A percentile compares a stretch with the other conserved stretches of the same genome.
Conservation (phyloP, 2,797 vertebrate species). For the Gymnoscopelus microlampas region DNA sequence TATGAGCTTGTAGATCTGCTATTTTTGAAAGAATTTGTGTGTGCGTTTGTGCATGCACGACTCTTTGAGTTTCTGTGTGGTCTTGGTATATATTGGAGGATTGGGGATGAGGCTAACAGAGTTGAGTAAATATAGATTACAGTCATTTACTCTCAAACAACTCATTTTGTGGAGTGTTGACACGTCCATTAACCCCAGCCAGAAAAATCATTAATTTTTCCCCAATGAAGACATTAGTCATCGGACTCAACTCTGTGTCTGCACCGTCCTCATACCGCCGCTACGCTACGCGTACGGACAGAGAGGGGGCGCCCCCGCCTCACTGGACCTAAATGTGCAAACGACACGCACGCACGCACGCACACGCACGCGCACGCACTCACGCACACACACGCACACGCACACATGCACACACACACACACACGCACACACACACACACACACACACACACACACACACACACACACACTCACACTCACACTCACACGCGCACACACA, state of each 20-base stretch:
- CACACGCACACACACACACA: not conserved
- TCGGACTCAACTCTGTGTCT: constrained; percentile 87
- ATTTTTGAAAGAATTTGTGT: not conserved
- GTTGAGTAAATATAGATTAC: constrained; percentile 94
- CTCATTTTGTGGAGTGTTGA: constrained; percentile 93
- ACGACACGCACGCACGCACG: constrained; percentile 43
- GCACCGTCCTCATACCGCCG: constrained; percentile 78
- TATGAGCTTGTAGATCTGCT: too few species aligned
- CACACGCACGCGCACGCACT: constrained; percentile 42
- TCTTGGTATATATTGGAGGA: constrained; percentile 65
- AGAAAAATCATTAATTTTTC: constrained; percentile 94
- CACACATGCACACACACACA: constrained; percentile 15
- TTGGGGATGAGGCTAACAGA: constrained; percentile 64
- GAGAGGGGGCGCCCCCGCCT: constrained; percentile 31
- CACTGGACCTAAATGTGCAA: constrained; percentile 32
- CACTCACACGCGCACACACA: too few species aligned
- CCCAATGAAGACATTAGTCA: constrained; percentile 93
- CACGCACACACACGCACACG: constrained; percentile 40
- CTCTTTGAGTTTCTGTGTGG: constrained; percentile 12
- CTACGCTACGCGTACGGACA: constrained; percentile 34
- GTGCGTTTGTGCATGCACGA: constrained; percentile 1
- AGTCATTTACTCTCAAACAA: constrained; percentile 97
- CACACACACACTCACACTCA: too few species aligned
- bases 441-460: too few species aligned
- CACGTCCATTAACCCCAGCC: constrained; percentile 94